Base-by-base conservation (phyloP, 2,888 invertebrate species). In the Trissolcus brochymenae region DNA sequence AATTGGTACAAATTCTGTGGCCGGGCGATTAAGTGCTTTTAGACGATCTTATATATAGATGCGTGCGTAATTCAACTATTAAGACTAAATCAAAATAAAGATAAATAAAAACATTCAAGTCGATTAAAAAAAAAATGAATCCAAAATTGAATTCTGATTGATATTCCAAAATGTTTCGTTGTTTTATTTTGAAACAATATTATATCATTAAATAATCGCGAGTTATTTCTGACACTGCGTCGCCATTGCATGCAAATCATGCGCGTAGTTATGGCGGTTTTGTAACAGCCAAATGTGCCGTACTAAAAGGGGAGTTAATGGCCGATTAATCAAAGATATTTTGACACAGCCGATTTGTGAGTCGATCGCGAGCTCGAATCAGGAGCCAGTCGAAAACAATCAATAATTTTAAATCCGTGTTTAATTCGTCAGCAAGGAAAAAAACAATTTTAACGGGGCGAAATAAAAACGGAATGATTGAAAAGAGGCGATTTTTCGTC, bases 1-100 rank as follows among this genome's bases (percentile, higher is more conserved):
- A 87, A 87, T 87, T 86, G 86, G 83, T 85, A 81, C 84, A 85
- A 86, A 86, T 87, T 86, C 84, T 86, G 87, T 82, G 86, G 84
- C 82, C 82, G 82, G 73, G 82, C 86, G 86, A 87, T 87, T 87
- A 87, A 87, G 84, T 87, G 86, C 82, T 83, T 85, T 87, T 85
- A 82, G 82, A 75, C 83, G 82, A 82, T 85, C 83, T 84, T 81
- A 71, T 35, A 35, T 7, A 35, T 11, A 11, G 60, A 62, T 79
- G 53, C 40, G 59, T 55, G 4, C 6, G 46, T 67, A 16, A 16
- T 49, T 59, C 66, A 67, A 66, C 55, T 21, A n/a, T n/a, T n/a
- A 59, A 74, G 54, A 68, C 4, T 16, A 14, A 43, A 46, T 46
- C 16, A 46, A 46, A 46, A 16, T 14, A 46, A 43, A 6, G 4